Conservation (phyloP, 2,113 vertebrate genomes). For the human (Homo sapiens) region GRCh38 chr9:133429001-133429500, state of each 20-base stretch:
- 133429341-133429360: too few species aligned
- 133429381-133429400: too few species aligned
- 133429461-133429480: too few species aligned
- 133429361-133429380: rapidly evolving
- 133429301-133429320: background rate
- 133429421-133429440: background rate
- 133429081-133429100: too few species aligned
- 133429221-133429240: too few species aligned
- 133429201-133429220: too few species aligned
- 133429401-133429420: background rate
- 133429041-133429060: rapidly evolving
- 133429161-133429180: background rate
- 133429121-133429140: too few species aligned
- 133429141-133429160: too few species aligned
- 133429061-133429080: too few species aligned
- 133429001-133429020: background rate
- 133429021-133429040: background rate
- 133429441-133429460: background rate
- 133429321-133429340: too few species aligned
- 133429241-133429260: too few species aligned
- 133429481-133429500: background rate
- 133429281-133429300: too few species aligned
- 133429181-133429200: background rate
- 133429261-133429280: rapidly evolving
- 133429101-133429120: background rate